These are phyloP conservation scores for Mechanitis mazaeus DNA, from an alignment of 2,888 invertebrate genomes.

Conservation along the genomic window DNA sequence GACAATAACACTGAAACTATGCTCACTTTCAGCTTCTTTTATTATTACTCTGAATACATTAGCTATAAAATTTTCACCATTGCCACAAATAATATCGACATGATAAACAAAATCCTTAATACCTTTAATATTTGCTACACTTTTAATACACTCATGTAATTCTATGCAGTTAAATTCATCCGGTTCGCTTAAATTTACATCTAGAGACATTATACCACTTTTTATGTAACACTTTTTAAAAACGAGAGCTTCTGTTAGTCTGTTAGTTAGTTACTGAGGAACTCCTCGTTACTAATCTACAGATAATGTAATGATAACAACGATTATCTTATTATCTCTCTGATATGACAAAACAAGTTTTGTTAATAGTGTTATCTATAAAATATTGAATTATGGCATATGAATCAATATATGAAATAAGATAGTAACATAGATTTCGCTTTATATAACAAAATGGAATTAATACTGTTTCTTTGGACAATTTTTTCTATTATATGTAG, in stretches of 20 bases:
- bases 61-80: constrained; percentile 55
- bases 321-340: constrained; percentile 15
- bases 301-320: constrained; percentile 22
- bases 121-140: constrained; percentile 43
- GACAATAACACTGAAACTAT: constrained; percentile 49
- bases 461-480: too few species aligned
- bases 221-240: constrained; percentile 6
- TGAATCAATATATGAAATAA: neutral
- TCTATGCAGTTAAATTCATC: constrained; percentile 61
- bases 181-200: constrained; percentile 67
- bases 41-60: constrained; percentile 60
- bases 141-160: constrained; percentile 52
- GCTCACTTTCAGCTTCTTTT: constrained; percentile 41
- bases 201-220: constrained; percentile 53
- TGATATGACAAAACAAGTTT: constrained; percentile 6
- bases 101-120: constrained; percentile 56
- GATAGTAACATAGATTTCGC: too few species aligned
- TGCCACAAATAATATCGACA: constrained; percentile 56
- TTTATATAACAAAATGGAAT: too few species aligned
- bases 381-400: neutral
- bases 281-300: constrained; percentile 12
- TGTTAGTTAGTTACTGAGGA: neutral
- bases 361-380: neutral
- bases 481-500: too few species aligned
- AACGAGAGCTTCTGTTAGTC: constrained; percentile 2